Base-by-base conservation (phyloP, 2,113 vertebrate genomes). In the Esox niger region DNA sequence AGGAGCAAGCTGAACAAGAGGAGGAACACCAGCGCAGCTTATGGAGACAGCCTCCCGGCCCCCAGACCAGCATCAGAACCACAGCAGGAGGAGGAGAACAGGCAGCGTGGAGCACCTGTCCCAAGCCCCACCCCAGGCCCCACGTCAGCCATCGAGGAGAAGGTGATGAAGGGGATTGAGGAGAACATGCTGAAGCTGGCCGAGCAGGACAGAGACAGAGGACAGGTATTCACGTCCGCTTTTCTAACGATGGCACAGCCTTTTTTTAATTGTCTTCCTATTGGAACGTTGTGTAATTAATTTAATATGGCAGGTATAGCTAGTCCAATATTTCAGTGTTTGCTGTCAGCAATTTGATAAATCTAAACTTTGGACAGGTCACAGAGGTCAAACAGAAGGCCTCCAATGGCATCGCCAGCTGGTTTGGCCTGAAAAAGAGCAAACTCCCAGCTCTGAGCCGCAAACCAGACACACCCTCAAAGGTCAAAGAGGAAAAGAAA, bases 111-210 rank as follows among this genome's bases (percentile, higher is more conserved):
- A 17, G 20, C 47, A 2, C 69, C 76, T 11, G 71, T 77, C 0
- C 0, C 15, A 4, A 77, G 54, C 32, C 85, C 89, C 0, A 84
- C 26, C 1, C 77, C 90, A 7, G 84, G 9, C 38, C 87, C 73
- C 0, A 94, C 95, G 6, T 96, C 95, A 0, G 94, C 95, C 81
- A 98, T 98, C 1, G 96, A 98, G 86, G 95, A 98, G 87, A 98
- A 98, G 81, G 96, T 98, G 72, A 98, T 98, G 96, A 97, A 96
- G 66, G 96, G 96, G 74, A 98, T 98, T 0, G 94, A 97, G 88
- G 96, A 97, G 85, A 98, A 98, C 1, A 85, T 98, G 86, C 86
- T 97, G 66, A 91, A 96, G 69, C 93, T 95, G 20, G 94, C 95
- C 83, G 94, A 94, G 75, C 96, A 95, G 86, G 95, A 95, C 65